Evolutionary conservation across 2,888 invertebrate species (phyloP).

Genomic region (Acronicta leporina): DNA sequence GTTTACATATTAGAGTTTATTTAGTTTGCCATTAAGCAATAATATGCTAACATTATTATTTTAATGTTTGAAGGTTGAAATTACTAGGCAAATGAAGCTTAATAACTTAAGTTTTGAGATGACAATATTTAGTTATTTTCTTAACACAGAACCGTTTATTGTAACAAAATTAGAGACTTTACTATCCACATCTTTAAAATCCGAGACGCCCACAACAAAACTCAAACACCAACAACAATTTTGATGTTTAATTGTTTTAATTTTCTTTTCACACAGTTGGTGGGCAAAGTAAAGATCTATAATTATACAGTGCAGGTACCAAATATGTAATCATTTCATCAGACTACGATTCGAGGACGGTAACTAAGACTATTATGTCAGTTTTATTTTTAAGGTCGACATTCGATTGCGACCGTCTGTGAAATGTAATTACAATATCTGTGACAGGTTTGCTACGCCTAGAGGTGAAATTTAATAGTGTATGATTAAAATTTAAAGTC

Average conservation of each 20-base stretch:
- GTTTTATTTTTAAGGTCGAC: slow-evolving; percentile 51
- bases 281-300: slow-evolving; percentile 69
- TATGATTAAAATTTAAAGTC: slow-evolving; percentile 63
- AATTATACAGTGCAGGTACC: slow-evolving; percentile 67
- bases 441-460: slow-evolving; percentile 68
- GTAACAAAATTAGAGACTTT: neutral
- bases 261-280: slow-evolving; percentile 77
- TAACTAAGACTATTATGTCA: slow-evolving; percentile 61
- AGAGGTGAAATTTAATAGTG: slow-evolving; percentile 64
- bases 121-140: too few species aligned
- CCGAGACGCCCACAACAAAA: slow-evolving; percentile 26
- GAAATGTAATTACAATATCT: slow-evolving; percentile 68
- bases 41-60: too few species aligned
- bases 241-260: slow-evolving; percentile 74
- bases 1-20: too few species aligned
- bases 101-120: too few species aligned
- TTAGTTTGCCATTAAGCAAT: too few species aligned
- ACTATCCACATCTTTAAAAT: slow-evolving; percentile 36
- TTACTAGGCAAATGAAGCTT: too few species aligned
- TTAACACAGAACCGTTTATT: too few species aligned
- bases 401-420: slow-evolving; percentile 49
- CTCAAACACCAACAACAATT: slow-evolving; percentile 35
- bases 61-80: too few species aligned
- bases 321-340: slow-evolving; percentile 73
- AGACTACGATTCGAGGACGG: slow-evolving; percentile 50